Base-by-base conservation (phyloP, 2,797 vertebrate species). In the Darevskia mixta region DNA sequence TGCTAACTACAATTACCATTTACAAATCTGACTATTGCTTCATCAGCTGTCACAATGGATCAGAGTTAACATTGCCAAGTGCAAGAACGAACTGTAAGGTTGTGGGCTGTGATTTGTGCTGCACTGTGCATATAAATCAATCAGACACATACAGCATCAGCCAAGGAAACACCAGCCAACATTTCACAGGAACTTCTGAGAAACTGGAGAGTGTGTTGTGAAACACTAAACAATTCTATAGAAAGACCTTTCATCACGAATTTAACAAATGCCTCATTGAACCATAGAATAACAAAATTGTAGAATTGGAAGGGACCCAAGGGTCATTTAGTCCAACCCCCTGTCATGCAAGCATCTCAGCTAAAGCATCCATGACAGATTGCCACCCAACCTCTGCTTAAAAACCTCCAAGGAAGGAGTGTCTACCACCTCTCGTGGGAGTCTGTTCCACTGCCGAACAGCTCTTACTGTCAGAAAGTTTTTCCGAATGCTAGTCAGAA, bases 91-190 rank as follows among this genome's bases (percentile, higher is more conserved):
- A 67, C 49, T 85, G 55, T 15, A 32, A 10, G 45, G 2, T 67
- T 82, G 43, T 66, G 64, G 66, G 38, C 27, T 82, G 15, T 43
- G 41, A 69, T 69, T 7, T 45, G 69, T 38, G 0, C 3, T 29
- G 27, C 0, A 0, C 0, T n/a, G 0, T 0, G 79, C 83, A 29
- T 29, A 27, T 0, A 82, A 85, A 61, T 64, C 8, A 41, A 0
- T 10, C 23, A 25, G 76, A 25, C n/a, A 76, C 23, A 0, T 38
- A 17, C n/a, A 1, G 23, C 2, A 29, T 8, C 67, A 84, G 2
- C 13, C 76, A 1, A 23, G 75, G 45, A 38, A 69, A 86, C 7
- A 85, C 1, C 25, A 43, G 29, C 41, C 79, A 1, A 41, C 1
- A 71, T 27, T 82, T 87, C n/a, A 64, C n/a, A 75, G 58, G 64